Percentiles rank a stretch among this genome's conserved stretches.
phyloP scores from a whole-genome alignment of 2,888 invertebrate species.

The Philereme transversata region DNA sequence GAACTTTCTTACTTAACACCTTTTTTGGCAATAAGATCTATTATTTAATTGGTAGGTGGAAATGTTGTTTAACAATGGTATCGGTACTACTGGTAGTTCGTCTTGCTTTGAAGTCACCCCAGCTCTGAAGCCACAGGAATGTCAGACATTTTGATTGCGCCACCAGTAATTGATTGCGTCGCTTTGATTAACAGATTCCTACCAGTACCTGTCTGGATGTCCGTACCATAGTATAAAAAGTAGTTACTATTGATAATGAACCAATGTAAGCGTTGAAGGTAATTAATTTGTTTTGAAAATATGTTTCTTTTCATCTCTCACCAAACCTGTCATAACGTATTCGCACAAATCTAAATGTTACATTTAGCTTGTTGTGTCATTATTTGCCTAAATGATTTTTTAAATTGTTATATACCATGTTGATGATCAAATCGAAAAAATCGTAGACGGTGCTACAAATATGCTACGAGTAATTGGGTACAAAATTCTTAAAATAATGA shows the following conservation, averaged over 20 bases:
- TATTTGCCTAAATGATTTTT: too few species aligned
- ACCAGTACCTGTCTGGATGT: slow-evolving; percentile 30
- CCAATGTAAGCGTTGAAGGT: not conserved
- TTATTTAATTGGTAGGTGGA: not conserved
- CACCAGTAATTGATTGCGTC: slow-evolving; percentile 72
- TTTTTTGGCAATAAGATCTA: too few species aligned
- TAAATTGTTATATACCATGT: too few species aligned
- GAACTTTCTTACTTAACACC: too few species aligned
- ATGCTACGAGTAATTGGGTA: not conserved
- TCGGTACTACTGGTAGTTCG: slow-evolving; percentile 3
- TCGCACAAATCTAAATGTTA: too few species aligned
- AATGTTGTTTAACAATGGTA: slow-evolving; percentile 12
- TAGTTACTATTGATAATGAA: not conserved
- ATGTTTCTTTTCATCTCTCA: not conserved
- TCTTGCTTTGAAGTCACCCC: slow-evolving; percentile 56
- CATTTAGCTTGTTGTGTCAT: too few species aligned
- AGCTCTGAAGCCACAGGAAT: slow-evolving; percentile 57
- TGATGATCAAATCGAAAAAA: not conserved
- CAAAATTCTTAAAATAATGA: too few species aligned
- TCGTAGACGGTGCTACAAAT: not conserved
- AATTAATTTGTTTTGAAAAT: not conserved
- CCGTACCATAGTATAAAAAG: not conserved
- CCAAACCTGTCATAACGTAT: too few species aligned
- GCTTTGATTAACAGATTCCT: slow-evolving; percentile 80
- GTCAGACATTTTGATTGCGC: slow-evolving; percentile 76